Percentiles rank a stretch among this genome's conserved stretches.
phyloP scores from a whole-genome alignment of 2,888 invertebrate species.

The Eristalinus sepulchralis region DNA sequence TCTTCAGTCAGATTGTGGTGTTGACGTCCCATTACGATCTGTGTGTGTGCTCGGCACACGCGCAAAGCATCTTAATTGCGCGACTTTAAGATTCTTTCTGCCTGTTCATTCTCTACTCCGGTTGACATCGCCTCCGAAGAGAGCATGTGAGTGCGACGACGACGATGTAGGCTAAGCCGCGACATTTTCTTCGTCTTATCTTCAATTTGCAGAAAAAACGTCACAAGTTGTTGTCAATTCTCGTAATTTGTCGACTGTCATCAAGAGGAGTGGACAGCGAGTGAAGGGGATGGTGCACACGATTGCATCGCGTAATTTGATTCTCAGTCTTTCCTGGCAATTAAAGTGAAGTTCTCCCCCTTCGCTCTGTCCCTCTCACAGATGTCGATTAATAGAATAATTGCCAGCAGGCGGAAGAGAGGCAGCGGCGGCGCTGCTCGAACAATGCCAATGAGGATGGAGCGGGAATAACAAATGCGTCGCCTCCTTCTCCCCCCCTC shows the following conservation, averaged over 20 bases:
- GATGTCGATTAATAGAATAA: conserved; percentile 71
- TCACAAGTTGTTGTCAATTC: conserved; percentile 68
- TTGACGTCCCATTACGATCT: conserved; percentile 50
- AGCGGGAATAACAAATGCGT: conserved; percentile 42
- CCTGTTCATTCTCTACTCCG: conserved; percentile 6
- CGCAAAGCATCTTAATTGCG: conserved; percentile 69
- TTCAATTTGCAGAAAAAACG: conserved; percentile 65
- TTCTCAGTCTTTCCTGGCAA: conserved; percentile 43
- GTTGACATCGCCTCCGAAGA: not conserved
- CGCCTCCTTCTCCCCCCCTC: not conserved
- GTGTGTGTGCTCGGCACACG: conserved; percentile 51
- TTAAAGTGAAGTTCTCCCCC: conserved; percentile 45
- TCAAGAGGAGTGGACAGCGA: not conserved
- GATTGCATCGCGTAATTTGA: conserved; percentile 43
- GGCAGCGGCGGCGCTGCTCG: conserved; percentile 25
- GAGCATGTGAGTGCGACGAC: not conserved
- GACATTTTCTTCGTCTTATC: conserved; percentile 57
- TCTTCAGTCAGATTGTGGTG: conserved; percentile 22
- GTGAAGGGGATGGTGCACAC: not conserved
- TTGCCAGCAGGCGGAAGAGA: conserved; percentile 43
- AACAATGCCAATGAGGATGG: conserved; percentile 64
- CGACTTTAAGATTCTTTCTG: conserved; percentile 42
- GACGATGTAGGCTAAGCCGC: conserved; percentile 50
- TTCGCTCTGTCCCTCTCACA: not conserved
- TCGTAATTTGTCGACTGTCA: conserved; percentile 67